These are phyloP conservation scores for Chloropsis hardwickii DNA, from an alignment of 2,113 vertebrate genomes.

Conservation along the genomic window DNA sequence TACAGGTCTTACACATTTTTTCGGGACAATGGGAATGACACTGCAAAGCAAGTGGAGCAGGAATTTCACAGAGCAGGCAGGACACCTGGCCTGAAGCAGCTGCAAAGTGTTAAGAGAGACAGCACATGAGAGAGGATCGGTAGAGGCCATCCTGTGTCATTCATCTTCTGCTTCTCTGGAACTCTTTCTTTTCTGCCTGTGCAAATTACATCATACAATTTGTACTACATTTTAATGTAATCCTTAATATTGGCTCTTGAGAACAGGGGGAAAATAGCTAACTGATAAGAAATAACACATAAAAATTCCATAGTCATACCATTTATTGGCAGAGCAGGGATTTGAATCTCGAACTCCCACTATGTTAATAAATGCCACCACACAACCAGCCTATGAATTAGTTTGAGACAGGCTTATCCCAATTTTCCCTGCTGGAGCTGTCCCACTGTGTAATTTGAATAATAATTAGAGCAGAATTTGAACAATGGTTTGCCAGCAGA, in stretches of 20 bases:
- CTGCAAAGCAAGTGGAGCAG: background rate
- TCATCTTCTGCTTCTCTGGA: background rate
- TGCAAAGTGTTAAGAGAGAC: background rate
- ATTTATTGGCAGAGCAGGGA: background rate
- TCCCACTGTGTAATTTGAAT: background rate
- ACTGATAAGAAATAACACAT: background rate
- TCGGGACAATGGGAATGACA: background rate
- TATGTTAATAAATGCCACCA: background rate
- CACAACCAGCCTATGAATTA: background rate
- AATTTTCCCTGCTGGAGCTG: background rate
- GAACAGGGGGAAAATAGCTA: background rate
- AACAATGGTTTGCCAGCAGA: background rate
- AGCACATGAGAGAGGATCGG: background rate
- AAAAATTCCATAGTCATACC: background rate
- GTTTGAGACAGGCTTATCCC: background rate
- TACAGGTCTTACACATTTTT: background rate
- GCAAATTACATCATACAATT: background rate
- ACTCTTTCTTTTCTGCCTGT: background rate
- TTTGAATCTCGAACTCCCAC: background rate
- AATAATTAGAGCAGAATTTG: background rate
- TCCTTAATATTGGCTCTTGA: background rate
- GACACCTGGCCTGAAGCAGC: background rate
- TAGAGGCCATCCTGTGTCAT: background rate
- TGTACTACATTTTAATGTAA: background rate
- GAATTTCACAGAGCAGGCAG: background rate